These are phyloP conservation scores for Fopius arisanus DNA, from an alignment of 1,140 invertebrate genomes.

Conservation along the genomic window DNA sequence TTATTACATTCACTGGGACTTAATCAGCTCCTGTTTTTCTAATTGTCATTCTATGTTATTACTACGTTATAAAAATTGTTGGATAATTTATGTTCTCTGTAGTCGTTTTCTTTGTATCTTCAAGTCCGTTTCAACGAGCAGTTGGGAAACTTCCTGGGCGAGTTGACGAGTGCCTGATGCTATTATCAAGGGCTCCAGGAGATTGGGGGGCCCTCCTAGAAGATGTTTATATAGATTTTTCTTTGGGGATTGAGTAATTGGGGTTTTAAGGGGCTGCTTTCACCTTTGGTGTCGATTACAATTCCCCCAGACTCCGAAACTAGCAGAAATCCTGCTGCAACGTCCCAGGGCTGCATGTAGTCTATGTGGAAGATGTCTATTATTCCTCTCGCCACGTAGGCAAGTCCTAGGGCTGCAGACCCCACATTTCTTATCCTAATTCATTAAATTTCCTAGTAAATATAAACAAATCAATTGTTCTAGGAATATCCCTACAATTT, in stretches of 20 bases:
- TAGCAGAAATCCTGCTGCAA: slow-evolving; percentile 74
- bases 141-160: slow-evolving; percentile 61
- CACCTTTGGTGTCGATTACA: slow-evolving; percentile 72
- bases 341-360: slow-evolving; percentile 73
- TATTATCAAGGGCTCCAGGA: slow-evolving; percentile 71
- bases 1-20: background rate
- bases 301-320: slow-evolving; percentile 80
- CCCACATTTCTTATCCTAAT: slow-evolving; percentile 76
- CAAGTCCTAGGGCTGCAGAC: slow-evolving; percentile 76
- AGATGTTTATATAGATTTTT: background rate
- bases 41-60: background rate
- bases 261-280: background rate
- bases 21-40: background rate
- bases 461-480: too few species aligned
- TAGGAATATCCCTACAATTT: too few species aligned
- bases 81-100: slow-evolving; percentile 32
- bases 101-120: slow-evolving; percentile 41
- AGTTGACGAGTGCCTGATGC: slow-evolving; percentile 67
- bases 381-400: slow-evolving; percentile 74
- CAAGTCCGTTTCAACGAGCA: slow-evolving; percentile 59
- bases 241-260: background rate
- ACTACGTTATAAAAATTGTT: slow-evolving; percentile 19
- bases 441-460: too few species aligned
- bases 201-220: slow-evolving; percentile 69
- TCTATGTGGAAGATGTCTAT: slow-evolving; percentile 76